A percentile compares a stretch with the other conserved stretches of the same genome.
Evolutionary conservation across 1,140 invertebrate species (phyloP).

Genomic region (Aphelinus atriplicis): DNA sequence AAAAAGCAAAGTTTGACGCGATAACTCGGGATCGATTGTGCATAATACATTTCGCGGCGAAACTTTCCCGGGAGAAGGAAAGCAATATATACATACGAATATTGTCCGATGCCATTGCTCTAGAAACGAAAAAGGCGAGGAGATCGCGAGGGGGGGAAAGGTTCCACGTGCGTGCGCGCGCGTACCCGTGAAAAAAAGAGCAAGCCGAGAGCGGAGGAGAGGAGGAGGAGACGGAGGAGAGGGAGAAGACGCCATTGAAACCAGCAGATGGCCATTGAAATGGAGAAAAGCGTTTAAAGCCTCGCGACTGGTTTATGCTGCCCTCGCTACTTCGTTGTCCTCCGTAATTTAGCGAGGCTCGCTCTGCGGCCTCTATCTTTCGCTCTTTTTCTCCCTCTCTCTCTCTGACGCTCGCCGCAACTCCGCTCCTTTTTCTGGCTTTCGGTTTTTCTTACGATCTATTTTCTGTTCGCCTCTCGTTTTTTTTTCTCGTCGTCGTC

Average conservation of each 20-base stretch:
- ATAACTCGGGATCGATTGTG: no score
- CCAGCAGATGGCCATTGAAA: conserved; percentile 37
- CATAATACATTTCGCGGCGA: no score
- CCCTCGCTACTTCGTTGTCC: conserved; percentile 31
- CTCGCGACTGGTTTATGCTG: conserved; percentile 30
- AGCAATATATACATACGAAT: no score
- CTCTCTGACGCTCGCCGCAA: not conserved
- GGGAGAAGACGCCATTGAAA: conserved; percentile 27
- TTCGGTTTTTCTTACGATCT: conserved; percentile 18
- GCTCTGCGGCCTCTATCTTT: not conserved
- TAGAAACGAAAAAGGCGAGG: no score
- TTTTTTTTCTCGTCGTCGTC: not conserved
- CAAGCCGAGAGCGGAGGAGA: not conserved
- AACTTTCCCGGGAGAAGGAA: no score
- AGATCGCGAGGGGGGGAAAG: not conserved
- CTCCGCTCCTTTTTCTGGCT: conserved; percentile 7
- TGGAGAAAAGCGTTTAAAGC: conserved; percentile 39
- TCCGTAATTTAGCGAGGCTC: conserved; percentile 30
- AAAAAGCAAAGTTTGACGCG: no score
- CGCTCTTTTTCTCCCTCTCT: conserved; percentile 34
- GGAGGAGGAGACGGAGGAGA: not conserved
- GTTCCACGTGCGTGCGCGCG: not conserved
- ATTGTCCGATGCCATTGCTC: no score
- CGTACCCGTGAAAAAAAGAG: not conserved
- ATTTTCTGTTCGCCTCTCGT: conserved; percentile 18